Percentiles rank a stretch among this genome's conserved stretches.
Conservation (phyloP, 2,113 vertebrate genomes). For the Gila orcuttii region DNA sequence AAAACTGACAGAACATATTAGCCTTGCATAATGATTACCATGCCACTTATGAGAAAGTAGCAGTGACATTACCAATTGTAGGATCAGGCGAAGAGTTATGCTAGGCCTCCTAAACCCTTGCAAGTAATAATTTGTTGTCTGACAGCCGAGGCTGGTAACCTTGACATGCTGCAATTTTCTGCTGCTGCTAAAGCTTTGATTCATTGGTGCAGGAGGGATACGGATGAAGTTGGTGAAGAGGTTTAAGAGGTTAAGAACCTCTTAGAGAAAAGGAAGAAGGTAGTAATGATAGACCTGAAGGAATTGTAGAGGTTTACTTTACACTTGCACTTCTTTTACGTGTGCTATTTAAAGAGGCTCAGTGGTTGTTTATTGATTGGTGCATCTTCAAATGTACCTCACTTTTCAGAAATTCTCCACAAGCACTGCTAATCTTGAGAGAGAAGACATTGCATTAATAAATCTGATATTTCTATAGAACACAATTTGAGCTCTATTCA, state of each 20-base stretch:
- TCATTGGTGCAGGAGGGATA: conserved; percentile 28
- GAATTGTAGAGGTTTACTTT: background rate
- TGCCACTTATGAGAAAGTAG: conserved; percentile 12
- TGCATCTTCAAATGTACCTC: background rate
- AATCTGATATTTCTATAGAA: background rate
- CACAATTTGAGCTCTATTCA: background rate
- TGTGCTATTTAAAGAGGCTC: background rate
- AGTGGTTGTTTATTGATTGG: background rate
- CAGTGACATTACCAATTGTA: conserved; percentile 19
- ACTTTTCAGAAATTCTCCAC: background rate
- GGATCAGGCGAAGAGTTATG: conserved; percentile 8
- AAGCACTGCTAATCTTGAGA: background rate
- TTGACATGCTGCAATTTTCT: conserved; percentile 48
- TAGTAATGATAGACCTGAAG: background rate
- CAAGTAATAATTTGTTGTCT: conserved; percentile 22
- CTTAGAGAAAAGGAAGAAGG: background rate
- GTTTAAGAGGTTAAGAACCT: background rate
- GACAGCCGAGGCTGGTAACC: conserved; percentile 4
- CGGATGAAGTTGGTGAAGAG: background rate
- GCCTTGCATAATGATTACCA: background rate
- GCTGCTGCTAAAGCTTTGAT: conserved; percentile 53
- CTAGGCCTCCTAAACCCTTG: conserved; percentile 20
- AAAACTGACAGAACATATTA: background rate
- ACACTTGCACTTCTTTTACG: background rate
- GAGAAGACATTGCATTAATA: background rate